Conservation (phyloP, 2,797 vertebrate species). For the Masticophis lateralis region DNA sequence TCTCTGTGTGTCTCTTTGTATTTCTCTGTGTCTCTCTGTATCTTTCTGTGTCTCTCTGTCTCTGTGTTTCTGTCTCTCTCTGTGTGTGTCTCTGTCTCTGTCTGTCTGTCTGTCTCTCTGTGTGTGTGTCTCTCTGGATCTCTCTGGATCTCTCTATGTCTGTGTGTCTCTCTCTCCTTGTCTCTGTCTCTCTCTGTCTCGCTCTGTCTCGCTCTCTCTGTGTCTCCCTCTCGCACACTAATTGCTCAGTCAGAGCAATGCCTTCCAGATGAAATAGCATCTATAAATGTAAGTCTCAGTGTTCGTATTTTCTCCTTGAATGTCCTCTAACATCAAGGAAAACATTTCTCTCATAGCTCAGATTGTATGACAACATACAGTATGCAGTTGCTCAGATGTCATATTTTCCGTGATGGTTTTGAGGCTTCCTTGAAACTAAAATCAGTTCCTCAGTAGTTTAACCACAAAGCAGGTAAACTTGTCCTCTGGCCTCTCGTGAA, state of each 20-base stretch:
- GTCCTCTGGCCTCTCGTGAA: not conserved
- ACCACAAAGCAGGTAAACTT: not conserved
- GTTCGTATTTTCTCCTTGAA: not conserved
- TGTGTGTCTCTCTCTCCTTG: not conserved
- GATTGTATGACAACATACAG: not conserved
- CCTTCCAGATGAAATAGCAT: not conserved
- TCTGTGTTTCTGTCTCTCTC: accelerated
- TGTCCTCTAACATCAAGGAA: not conserved
- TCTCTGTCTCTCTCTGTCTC: too few species aligned
- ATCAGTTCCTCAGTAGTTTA: not conserved
- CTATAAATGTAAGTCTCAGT: not conserved
- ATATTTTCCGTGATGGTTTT: not conserved
- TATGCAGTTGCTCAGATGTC: not conserved
- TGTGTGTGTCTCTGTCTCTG: too few species aligned
- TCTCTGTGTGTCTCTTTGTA: not conserved
- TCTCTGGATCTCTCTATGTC: too few species aligned
- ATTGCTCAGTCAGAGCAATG: not conserved
- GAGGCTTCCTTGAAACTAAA: not conserved
- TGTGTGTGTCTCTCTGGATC: too few species aligned
- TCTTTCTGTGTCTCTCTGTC: not conserved
- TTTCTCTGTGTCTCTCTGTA: too few species aligned
- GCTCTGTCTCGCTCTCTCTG: too few species aligned
- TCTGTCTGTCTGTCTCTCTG: too few species aligned
- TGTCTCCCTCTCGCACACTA: not conserved
- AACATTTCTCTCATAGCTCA: not conserved